Base-by-base conservation (phyloP, 1,140 invertebrate species). In the Penaeus japonicus region DNA sequence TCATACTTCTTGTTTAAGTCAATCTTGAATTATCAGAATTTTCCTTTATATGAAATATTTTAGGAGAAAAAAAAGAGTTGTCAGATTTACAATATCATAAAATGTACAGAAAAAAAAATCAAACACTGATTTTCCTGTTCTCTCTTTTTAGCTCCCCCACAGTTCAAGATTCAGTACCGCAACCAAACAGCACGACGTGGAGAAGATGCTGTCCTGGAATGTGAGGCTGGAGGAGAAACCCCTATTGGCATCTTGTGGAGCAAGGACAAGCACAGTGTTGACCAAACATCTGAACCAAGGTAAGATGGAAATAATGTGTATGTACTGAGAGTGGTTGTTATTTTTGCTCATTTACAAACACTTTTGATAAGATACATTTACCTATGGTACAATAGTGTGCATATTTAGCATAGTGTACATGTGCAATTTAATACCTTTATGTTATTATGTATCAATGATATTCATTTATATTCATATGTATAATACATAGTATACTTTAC, bases 171-270 rank as follows among this genome's bases (percentile, higher is more conserved):
- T 90, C 98, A 98, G 94, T 94, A 97, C 91, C 94, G 96, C 78
- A 97, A 98, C 91, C 96, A 98, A 92, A 98, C 97, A 32, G 96
- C 97, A 24, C 95, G 96, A 87, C 95, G 96, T 86, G 97, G 96
- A 27, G 97, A 98, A 93, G 97, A 97, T 47, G 96, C 97, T 53
- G 97, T 98, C 32, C 92, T 99, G 82, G 96, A 98, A 92, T 99
- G 98, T 92, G 96, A 98, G 93, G 97, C 97, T n/a, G 96, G 97
- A 91, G 98, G 98, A 82, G 98, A 99, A 93, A 98, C 97, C 94
- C 98, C 98, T 35, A 97, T 99, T 92, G 97, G 97, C 91, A 98
- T 99, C 75, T 94, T 97, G 30, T 99, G 98, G 98, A 98, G 97
- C 93, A 97, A 97, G 95, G 97, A 98, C 92, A 97, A 97, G 92